Base-by-base conservation (phyloP, 2,888 invertebrate species). In the Patella pellucida region DNA sequence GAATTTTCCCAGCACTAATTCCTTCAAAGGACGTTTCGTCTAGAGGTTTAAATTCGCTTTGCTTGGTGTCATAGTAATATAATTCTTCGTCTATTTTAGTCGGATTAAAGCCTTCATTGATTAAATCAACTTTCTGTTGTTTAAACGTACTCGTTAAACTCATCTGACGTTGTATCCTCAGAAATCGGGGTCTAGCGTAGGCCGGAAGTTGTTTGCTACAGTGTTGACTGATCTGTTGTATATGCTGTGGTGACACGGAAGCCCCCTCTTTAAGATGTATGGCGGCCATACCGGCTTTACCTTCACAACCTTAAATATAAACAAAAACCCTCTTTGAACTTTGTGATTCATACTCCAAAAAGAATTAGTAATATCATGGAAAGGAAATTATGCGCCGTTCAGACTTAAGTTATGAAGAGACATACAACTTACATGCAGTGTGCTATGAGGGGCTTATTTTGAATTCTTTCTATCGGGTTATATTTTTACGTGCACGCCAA, bases 261-360 rank as follows among this genome's bases (percentile, higher is more conserved):
- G 54, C 54, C 16, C 78, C 82, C 23, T 78, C 69, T 52, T 80
- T 81, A 15, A 86, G 72, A 16, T 79, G 80, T 15, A 87, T 72
- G 11, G 86, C 83, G 1, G 83, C 86, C 88, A 88, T 88, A 12
- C 88, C 88, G 19, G 86, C 85, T 67, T 81, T 76, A 3, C 84
- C 84, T 69, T 85, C 83, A 71, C 76, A 75, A 52, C 82, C 83
- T 83, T 51, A 54, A 71, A 76, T 51, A 52, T 51, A 19, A 67
- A 19, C 41, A 41, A 41, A 41, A 5, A 41, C 41, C 41, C 1
- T 41, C 41, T 41, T 41, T 41, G 9, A 41, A 41, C 41, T 9
- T 3, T 7, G 41, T 41, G 41, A 41, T 41, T 41, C 41, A 41
- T 41, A 41, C 4, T 41, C 9, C 9, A 41, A 41, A 41, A 41